Conservation (phyloP, 92 coral and sea anemone species). For the Virgularia gustaviana region DNA sequence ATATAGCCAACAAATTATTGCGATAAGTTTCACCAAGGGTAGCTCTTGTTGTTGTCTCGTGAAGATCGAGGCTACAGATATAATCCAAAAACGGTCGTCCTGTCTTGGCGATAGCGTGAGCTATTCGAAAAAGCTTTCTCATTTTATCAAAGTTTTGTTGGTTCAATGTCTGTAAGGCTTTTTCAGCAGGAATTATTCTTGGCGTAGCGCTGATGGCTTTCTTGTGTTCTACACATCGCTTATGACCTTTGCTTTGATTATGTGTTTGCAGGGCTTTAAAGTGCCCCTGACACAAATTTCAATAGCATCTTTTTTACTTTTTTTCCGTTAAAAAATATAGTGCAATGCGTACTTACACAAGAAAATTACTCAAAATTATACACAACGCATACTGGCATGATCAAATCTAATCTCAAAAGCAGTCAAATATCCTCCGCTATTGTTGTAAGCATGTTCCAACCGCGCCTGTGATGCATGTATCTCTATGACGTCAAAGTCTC, state of each 20-base stretch:
- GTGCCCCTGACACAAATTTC: no score
- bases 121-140: slow-evolving; percentile 35
- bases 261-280: slow-evolving; percentile 11
- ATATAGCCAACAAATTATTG: slow-evolving; percentile 1
- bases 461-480: no score
- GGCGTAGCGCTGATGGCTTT: neutral
- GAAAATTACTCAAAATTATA: no score
- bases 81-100: slow-evolving; percentile 47
- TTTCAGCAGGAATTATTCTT: slow-evolving; percentile 41
- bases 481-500: no score
- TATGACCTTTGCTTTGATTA: slow-evolving; percentile 3
- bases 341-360: no score
- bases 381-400: no score
- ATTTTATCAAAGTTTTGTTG: slow-evolving; percentile 36
- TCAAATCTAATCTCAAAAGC: no score
- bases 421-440: no score
- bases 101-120: slow-evolving; percentile 48
- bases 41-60: neutral
- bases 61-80: neutral
- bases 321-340: no score
- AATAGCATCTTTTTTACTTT: no score
- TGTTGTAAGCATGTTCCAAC: no score
- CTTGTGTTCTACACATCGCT: neutral
- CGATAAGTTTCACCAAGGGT: neutral
- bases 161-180: slow-evolving; percentile 31